phyloP scores from a whole-genome alignment of 2,797 vertebrate genomes.

The Onychomys arenicola region DNA sequence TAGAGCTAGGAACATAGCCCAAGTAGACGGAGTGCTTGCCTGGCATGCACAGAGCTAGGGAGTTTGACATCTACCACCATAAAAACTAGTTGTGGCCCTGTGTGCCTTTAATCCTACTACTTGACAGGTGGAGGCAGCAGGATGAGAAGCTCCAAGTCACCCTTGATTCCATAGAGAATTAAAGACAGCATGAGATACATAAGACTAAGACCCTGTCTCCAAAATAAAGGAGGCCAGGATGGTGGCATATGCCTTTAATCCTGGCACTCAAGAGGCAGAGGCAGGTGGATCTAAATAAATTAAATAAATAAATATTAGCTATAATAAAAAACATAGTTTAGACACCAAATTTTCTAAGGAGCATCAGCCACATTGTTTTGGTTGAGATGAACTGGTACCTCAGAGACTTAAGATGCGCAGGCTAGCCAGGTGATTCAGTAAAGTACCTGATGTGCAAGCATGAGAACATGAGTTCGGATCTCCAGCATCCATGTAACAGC shows the following conservation, averaged over 20 bases:
- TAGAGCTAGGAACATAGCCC: not conserved
- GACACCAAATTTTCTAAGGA: constrained; percentile 36
- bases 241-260: not conserved
- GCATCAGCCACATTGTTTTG: not conserved
- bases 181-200: not conserved
- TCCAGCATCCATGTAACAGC: not conserved
- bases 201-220: not conserved
- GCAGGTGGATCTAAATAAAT: not conserved
- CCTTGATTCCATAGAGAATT: not conserved
- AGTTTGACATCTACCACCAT: not conserved
- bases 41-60: not conserved
- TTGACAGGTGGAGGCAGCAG: not conserved
- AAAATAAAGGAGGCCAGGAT: not conserved
- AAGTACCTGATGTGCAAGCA: not conserved
- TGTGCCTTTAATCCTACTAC: not conserved
- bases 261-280: not conserved
- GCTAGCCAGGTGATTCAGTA: not conserved
- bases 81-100: not conserved
- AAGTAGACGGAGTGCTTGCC: not conserved
- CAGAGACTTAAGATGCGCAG: not conserved
- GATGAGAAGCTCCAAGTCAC: not conserved
- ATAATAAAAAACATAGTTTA: not conserved
- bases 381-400: constrained; percentile 17
- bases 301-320: not conserved
- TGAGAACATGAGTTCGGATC: not conserved